A percentile compares a stretch with the other conserved stretches of the same genome.
Evolutionary conservation across 1,140 invertebrate species (phyloP).

Genomic region (Lordiphosa collinella): DNA sequence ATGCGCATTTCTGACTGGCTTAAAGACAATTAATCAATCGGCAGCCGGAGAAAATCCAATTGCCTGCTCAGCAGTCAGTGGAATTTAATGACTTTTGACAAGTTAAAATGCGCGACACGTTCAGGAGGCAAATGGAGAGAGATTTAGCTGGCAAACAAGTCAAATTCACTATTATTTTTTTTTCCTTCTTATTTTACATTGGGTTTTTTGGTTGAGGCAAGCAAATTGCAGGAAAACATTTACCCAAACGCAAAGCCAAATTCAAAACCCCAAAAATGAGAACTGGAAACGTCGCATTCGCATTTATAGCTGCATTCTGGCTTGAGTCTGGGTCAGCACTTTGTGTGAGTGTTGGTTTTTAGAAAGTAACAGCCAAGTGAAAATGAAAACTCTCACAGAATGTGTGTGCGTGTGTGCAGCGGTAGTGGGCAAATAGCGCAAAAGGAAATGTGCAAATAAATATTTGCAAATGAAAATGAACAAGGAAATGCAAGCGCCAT

Average conservation of each 20-base stretch:
- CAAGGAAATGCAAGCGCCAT: conserved; percentile 64
- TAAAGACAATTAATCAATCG: conserved; percentile 52
- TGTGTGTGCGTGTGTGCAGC: conserved; percentile 28
- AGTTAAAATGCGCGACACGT: conserved; percentile 15
- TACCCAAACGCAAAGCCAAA: conserved; percentile 23
- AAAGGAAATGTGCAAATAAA: conserved; percentile 69
- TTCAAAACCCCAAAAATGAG: conserved; percentile 39
- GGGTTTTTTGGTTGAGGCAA: not conserved
- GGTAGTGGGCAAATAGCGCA: conserved; percentile 65
- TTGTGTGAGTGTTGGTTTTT: conserved; percentile 20
- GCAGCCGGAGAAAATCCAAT: conserved; percentile 22
- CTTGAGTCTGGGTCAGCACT: conserved; percentile 55
- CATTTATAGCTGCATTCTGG: conserved; percentile 43
- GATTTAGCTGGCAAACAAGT: conserved; percentile 4
- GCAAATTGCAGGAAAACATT: conserved; percentile 61
- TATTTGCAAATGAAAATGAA: conserved; percentile 72
- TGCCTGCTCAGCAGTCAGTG: conserved; percentile 14
- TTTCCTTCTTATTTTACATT: too few species aligned
- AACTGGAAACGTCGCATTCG: conserved; percentile 55
- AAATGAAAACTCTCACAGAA: conserved; percentile 54
- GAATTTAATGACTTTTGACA: conserved; percentile 17
- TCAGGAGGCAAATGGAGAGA: conserved; percentile 9
- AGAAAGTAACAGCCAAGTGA: conserved; percentile 54
- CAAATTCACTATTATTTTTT: not conserved
- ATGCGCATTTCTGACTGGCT: conserved; percentile 6